Base-by-base conservation (phyloP, 2,888 invertebrate species). In the Cancer borealis region DNA sequence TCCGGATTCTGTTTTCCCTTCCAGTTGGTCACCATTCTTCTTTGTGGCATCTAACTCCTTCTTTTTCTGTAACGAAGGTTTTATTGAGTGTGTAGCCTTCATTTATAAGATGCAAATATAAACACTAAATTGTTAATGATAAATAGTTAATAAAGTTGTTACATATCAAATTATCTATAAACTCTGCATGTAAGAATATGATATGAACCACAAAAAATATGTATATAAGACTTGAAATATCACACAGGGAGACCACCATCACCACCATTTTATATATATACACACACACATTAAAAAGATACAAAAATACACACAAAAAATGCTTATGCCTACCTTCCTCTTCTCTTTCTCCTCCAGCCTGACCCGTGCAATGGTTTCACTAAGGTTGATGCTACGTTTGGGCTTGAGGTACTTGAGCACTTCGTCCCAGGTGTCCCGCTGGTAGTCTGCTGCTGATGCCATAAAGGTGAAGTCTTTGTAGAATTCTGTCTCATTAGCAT, bases 321-420 rank as follows among this genome's bases (percentile, higher is more conserved):
- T 39, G 39, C 39, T 39, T 39, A 0, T 39, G 14, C 73, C 73
- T 60, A 93, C 93, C 93, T 66, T 90, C 21, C 54, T 91, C 87
- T 91, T 87, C 93, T 93, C 87, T n/a, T 91, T 91, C 46, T 93
- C 91, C 66, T 91, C 88, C 17, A 84, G 46, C 8, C 87, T 49
- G 45, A 93, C 88, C 30, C 47, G 49, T 26, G 91, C 87, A 30
- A 93, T 88, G 39, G 49, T 93, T 10, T 84, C 54, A 54, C 45
- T 88, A 17, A 93, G 14, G 60, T 91, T 73, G 12, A 54, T 46
- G 39, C 79, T 60, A 8, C 30, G 87, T 10, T 84, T 54, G 8
- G 91, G 91, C 60, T 93, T 93, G 0, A 93, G 45, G 46, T 93
- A 93, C 46, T 88, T 91, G 21, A 93, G 45, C 46, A 93, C 88